These are phyloP conservation scores for Pseudomyrmex pallidus DNA, from an alignment of 1,140 invertebrate genomes.

Conservation along the genomic window DNA sequence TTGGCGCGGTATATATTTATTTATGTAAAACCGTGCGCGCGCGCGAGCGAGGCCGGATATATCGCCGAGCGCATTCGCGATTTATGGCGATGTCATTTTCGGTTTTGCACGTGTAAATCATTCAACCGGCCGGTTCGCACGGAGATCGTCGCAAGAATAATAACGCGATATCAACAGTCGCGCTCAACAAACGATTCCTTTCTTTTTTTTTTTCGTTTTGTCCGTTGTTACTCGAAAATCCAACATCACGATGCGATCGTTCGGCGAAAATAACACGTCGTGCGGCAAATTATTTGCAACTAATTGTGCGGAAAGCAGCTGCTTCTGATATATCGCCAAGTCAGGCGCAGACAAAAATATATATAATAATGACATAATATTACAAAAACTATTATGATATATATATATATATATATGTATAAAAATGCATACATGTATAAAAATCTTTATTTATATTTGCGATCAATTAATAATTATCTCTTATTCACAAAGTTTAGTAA, in stretches of 20 bases:
- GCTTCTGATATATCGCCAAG: slow-evolving; percentile 50
- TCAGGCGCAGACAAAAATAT: slow-evolving; percentile 45
- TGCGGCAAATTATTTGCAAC: slow-evolving; percentile 42
- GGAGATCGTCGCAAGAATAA: slow-evolving; percentile 63
- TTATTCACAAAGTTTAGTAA: too few species aligned
- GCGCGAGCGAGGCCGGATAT: slow-evolving; percentile 60
- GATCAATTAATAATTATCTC: slow-evolving; percentile 3
- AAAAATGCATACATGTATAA: too few species aligned
- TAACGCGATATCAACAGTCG: slow-evolving; percentile 32
- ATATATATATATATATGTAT: background rate
- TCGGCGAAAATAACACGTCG: slow-evolving; percentile 7
- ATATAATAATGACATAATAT: slow-evolving; percentile 47
- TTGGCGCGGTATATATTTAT: slow-evolving; percentile 73
- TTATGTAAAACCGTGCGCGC: slow-evolving; percentile 72
- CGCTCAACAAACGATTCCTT: slow-evolving; percentile 13
- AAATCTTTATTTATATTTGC: too few species aligned
- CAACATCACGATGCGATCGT: slow-evolving; percentile 35
- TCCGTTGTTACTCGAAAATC: slow-evolving; percentile 35
- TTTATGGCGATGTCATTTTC: slow-evolving; percentile 72
- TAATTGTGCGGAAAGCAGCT: slow-evolving; percentile 58
- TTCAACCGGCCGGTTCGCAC: slow-evolving; percentile 33
- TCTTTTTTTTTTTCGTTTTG: slow-evolving; percentile 30
- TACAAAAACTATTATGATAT: slow-evolving; percentile 10
- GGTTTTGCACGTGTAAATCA: slow-evolving; percentile 67
- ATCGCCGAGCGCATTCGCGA: slow-evolving; percentile 61